Evolutionary conservation across 2,888 invertebrate species (phyloP).

Genomic region (Yponomeuta evonymella): DNA sequence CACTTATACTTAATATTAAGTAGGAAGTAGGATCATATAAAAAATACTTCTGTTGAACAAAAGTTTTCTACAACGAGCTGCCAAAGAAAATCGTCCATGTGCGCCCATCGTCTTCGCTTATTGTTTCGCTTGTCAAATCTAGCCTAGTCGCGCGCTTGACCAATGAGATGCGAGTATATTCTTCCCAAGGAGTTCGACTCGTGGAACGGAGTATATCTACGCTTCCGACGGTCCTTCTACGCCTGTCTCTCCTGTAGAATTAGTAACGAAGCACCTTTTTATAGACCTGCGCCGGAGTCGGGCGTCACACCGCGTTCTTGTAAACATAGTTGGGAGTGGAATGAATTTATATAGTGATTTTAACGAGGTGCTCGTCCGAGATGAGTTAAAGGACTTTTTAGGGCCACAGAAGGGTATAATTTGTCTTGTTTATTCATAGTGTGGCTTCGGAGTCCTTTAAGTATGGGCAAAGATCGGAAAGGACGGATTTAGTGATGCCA

Average conservation of each 20-base stretch:
- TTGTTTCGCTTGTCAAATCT: too few relatives aligned
- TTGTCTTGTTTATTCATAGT: background rate
- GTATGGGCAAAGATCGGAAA: background rate
- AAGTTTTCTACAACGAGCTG: too few relatives aligned
- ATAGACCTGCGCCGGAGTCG: slow-evolving; percentile 56
- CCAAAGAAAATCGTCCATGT: too few relatives aligned
- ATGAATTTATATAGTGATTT: slow-evolving; percentile 40
- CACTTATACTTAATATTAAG: too few relatives aligned
- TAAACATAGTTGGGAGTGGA: slow-evolving; percentile 37
- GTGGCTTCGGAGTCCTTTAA: background rate
- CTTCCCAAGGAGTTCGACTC: too few relatives aligned
- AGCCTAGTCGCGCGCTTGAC: too few relatives aligned
- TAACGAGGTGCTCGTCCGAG: slow-evolving; percentile 34
- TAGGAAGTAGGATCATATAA: too few relatives aligned
- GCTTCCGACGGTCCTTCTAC: background rate
- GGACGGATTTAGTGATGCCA: background rate
- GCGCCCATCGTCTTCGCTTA: too few relatives aligned
- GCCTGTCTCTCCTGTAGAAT: slow-evolving; percentile 27
- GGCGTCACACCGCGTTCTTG: slow-evolving; percentile 46
- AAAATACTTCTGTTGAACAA: too few relatives aligned
- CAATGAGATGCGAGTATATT: too few relatives aligned
- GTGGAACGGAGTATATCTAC: too few relatives aligned
- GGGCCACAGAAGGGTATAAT: background rate
- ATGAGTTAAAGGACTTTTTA: slow-evolving; percentile 3
- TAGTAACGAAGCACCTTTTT: slow-evolving; percentile 69